Evolutionary conservation across 2,888 invertebrate genomes (phyloP).

Genomic region (Baronia brevicornis): DNA sequence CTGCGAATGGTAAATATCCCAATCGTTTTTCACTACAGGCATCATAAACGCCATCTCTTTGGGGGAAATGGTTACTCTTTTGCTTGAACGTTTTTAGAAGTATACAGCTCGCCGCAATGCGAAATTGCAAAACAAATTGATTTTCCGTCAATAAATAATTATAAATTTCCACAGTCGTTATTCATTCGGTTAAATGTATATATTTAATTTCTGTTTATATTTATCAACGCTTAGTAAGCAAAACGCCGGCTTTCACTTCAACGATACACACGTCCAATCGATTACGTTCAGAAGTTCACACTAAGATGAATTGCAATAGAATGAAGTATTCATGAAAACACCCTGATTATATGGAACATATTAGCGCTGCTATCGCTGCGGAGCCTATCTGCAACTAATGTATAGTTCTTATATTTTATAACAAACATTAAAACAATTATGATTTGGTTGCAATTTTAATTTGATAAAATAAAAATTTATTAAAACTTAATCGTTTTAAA

Average conservation of each 20-base stretch:
- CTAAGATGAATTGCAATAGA: constrained; percentile 68
- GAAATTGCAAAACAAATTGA: constrained; percentile 37
- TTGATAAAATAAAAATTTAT: too few relatives aligned
- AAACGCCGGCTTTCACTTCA: constrained; percentile 57
- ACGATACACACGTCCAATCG: constrained; percentile 53
- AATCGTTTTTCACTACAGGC: constrained; percentile 95
- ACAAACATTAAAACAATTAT: not conserved
- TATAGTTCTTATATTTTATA: too few relatives aligned
- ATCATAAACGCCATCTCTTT: constrained; percentile 94
- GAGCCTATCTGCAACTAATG: constrained; percentile 36
- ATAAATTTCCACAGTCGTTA: constrained; percentile 19
- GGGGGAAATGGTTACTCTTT: constrained; percentile 55
- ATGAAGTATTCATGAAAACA: constrained; percentile 72
- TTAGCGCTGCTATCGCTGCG: constrained; percentile 61
- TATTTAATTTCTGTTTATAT: constrained; percentile 25
- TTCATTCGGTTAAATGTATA: constrained; percentile 27
- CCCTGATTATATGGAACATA: constrained; percentile 72
- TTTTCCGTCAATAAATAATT: constrained; percentile 39
- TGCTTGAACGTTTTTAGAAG: constrained; percentile 61
- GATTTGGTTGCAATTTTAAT: too few relatives aligned
- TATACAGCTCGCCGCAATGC: constrained; percentile 36
- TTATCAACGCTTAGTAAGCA: constrained; percentile 21
- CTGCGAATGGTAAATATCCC: constrained; percentile 92
- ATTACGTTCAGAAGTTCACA: constrained; percentile 60
- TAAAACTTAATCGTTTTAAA: too few relatives aligned